Percentiles rank a stretch among this genome's conserved stretches.
Evolutionary conservation across 2,797 vertebrate genomes (phyloP).

Genomic region (Neosilurus hyrtlii): DNA sequence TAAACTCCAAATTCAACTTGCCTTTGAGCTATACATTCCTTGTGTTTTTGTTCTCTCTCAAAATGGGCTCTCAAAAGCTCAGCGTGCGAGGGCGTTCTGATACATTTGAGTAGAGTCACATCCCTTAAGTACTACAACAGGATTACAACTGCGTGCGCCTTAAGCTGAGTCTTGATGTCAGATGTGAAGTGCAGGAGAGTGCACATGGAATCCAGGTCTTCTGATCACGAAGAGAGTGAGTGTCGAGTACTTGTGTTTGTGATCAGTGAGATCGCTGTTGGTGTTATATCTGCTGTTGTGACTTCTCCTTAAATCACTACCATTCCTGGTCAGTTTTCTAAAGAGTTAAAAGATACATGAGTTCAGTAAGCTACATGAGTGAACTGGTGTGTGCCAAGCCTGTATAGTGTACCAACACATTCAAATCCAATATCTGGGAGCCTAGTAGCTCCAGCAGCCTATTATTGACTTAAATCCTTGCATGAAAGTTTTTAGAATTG

Average conservation of each 20-base stretch:
- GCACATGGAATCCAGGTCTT: constrained; percentile 30
- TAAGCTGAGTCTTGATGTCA: constrained; percentile 41
- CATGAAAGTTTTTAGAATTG: background rate
- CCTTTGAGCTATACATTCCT: constrained; percentile 50
- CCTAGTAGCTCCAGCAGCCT: background rate
- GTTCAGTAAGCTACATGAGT: constrained; percentile 12
- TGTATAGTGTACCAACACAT: background rate
- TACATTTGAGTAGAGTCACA: constrained; percentile 48
- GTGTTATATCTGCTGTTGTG: constrained; percentile 41
- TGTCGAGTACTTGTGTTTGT: constrained; percentile 41
- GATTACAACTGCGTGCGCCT: constrained; percentile 41
- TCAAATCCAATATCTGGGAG: background rate
- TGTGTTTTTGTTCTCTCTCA: constrained; percentile 44
- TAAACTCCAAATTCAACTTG: constrained; percentile 47
- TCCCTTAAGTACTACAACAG: constrained; percentile 46
- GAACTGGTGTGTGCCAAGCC: background rate
- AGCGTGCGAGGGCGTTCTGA: constrained; percentile 49
- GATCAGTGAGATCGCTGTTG: constrained; percentile 31
- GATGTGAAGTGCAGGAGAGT: constrained; percentile 37
- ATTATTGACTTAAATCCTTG: background rate
- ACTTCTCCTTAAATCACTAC: constrained; percentile 26
- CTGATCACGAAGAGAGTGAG: constrained; percentile 23
- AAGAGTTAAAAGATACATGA: constrained; percentile 13
- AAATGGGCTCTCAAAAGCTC: constrained; percentile 43
- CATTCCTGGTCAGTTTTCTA: constrained; percentile 26